phyloP scores from a whole-genome alignment of 2,888 invertebrate species.

The Philereme transversata region DNA sequence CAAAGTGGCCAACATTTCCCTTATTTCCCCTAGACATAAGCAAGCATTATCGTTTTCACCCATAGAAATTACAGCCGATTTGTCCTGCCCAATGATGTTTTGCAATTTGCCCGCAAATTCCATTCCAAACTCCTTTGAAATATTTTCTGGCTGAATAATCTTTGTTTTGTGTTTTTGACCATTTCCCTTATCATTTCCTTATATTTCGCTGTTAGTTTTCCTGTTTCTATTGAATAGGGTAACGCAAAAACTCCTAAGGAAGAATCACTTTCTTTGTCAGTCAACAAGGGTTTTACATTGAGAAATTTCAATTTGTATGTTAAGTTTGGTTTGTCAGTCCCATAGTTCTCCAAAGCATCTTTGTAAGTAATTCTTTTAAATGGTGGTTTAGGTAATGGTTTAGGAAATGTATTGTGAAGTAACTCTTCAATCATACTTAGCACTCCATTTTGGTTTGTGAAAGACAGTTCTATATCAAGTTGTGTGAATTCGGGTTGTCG shows the following conservation, averaged over 20 bases:
- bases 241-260: constrained; percentile 84
- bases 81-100: constrained; percentile 43
- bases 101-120: constrained; percentile 50
- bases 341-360: constrained; percentile 93
- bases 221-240: constrained; percentile 80
- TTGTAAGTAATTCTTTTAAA: constrained; percentile 91
- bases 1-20: constrained; percentile 83
- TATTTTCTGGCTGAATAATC: constrained; percentile 62
- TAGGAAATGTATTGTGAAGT: constrained; percentile 89
- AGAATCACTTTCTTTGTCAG: constrained; percentile 52
- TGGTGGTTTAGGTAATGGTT: constrained; percentile 80
- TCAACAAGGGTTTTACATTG: constrained; percentile 59
- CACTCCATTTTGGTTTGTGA: constrained; percentile 90
- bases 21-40: constrained; percentile 86
- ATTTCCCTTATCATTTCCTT: constrained; percentile 81
- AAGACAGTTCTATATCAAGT: constrained; percentile 98
- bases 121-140: constrained; percentile 77
- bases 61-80: constrained; percentile 68
- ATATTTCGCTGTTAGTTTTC: constrained; percentile 81
- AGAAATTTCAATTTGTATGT: constrained; percentile 88
- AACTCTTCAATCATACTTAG: constrained; percentile 92
- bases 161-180: constrained; percentile 72
- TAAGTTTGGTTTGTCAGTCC: constrained; percentile 96
- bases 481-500: constrained; percentile 99
- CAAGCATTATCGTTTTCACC: constrained; percentile 66